phyloP scores from a whole-genome alignment of 1,140 invertebrate species.

The Trypoxylus dichotomus region DNA sequence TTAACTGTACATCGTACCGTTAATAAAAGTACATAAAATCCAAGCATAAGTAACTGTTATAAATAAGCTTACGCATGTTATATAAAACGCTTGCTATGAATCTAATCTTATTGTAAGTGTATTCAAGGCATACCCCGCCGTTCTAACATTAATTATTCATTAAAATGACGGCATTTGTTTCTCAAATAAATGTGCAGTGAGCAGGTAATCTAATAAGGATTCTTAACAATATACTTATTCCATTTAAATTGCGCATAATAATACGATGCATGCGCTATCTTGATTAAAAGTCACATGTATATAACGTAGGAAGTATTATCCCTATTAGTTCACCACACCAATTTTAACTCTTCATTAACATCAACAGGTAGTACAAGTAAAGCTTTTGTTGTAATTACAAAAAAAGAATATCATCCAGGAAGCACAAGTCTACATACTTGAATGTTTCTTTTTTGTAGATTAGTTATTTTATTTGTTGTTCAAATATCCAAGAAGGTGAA shows the following conservation, averaged over 20 bases:
- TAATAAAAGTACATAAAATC: background rate
- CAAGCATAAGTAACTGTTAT: background rate
- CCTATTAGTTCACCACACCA: background rate
- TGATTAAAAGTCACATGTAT: background rate
- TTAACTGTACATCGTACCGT: background rate
- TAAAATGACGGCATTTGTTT: background rate
- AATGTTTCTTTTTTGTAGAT: too few relatives aligned
- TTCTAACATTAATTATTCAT: constrained; percentile 12
- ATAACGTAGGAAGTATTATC: constrained; percentile 4
- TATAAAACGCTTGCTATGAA: background rate
- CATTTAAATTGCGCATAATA: background rate
- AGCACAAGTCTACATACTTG: too few relatives aligned
- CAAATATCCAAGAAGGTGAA: too few relatives aligned
- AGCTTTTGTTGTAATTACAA: background rate
- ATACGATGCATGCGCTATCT: background rate
- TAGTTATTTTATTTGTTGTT: too few relatives aligned
- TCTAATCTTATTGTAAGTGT: background rate
- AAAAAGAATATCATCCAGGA: background rate
- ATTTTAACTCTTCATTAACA: background rate
- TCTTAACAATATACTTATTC: background rate
- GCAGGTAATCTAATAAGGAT: background rate
- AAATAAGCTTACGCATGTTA: background rate
- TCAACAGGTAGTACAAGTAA: background rate
- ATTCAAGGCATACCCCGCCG: background rate
- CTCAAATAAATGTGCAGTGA: background rate